Conservation (phyloP, 2,888 invertebrate species). For the Drosophila birchii region DNA sequence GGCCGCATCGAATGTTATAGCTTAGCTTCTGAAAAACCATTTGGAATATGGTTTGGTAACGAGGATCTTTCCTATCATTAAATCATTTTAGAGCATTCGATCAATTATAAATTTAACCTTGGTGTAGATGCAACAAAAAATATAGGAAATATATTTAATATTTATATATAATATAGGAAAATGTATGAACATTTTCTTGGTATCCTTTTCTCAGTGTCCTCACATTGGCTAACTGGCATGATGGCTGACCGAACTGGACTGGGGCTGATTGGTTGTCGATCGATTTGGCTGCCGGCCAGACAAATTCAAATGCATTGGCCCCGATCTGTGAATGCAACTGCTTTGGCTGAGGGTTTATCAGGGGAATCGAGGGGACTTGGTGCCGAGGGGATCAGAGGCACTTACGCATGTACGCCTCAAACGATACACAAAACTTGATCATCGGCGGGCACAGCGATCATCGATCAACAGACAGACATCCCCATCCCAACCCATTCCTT, state of each 20-base stretch:
- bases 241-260: constrained; percentile 58
- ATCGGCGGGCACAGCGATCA: constrained; percentile 59
- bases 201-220: not conserved
- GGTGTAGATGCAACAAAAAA: too few relatives aligned
- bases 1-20: too few relatives aligned
- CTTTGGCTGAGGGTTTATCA: constrained; percentile 12
- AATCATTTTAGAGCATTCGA: too few relatives aligned
- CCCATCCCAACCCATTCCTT: constrained; percentile 11
- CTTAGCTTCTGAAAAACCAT: too few relatives aligned
- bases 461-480: constrained; percentile 65
- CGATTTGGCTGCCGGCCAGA: constrained; percentile 74
- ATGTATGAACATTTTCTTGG: too few relatives aligned
- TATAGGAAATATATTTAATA: too few relatives aligned
- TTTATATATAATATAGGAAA: too few relatives aligned
- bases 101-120: too few relatives aligned
- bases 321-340: constrained; percentile 76
- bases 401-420: constrained; percentile 76
- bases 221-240: constrained; percentile 28
- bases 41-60: too few relatives aligned
- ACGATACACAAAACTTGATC: constrained; percentile 61
- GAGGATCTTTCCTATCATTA: too few relatives aligned
- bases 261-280: constrained; percentile 72
- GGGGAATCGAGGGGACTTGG: not conserved
- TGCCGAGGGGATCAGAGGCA: constrained; percentile 59
- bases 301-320: constrained; percentile 77